Conservation (phyloP, 1,140 invertebrate species). For the Drosophila punjabiensis region DNA sequence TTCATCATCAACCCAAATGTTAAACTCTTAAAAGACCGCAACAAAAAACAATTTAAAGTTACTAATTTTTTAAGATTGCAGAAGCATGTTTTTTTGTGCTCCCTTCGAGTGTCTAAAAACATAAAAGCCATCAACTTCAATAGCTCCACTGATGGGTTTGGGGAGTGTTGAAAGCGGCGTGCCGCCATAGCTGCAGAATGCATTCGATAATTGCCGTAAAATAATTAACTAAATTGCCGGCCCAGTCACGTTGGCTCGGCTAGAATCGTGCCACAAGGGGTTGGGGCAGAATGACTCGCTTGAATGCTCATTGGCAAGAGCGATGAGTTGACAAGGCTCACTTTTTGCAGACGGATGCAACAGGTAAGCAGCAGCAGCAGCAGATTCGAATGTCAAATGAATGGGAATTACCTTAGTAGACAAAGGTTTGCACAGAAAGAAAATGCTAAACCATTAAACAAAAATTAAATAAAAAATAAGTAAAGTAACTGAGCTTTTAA, state of each 20-base stretch:
- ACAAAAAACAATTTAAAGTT: background rate
- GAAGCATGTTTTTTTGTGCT: slow-evolving; percentile 20
- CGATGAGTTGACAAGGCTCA: slow-evolving; percentile 51
- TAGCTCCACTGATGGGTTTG: slow-evolving; percentile 25
- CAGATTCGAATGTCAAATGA: slow-evolving; percentile 63
- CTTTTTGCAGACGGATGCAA: slow-evolving; percentile 36
- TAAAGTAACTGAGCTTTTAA: background rate
- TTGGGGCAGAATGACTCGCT: slow-evolving; percentile 29
- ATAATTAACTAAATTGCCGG: slow-evolving; percentile 68
- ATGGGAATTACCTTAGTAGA: slow-evolving; percentile 56
- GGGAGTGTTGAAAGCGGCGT: slow-evolving; percentile 59
- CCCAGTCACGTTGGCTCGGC: slow-evolving; percentile 35
- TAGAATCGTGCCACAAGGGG: slow-evolving; percentile 57
- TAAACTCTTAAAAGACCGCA: slow-evolving; percentile 1
- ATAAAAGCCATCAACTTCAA: slow-evolving; percentile 34
- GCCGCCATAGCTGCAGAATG: slow-evolving; percentile 42
- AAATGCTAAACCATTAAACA: background rate
- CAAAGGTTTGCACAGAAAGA: slow-evolving; percentile 1
- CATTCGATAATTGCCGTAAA: slow-evolving; percentile 67
- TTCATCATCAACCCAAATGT: background rate
- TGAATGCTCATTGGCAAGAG: slow-evolving; percentile 30
- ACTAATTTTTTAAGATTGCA: slow-evolving; percentile 22
- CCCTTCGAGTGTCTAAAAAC: slow-evolving; percentile 8
- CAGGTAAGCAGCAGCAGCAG: slow-evolving; percentile 10
- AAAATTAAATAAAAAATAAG: background rate